phyloP scores from a whole-genome alignment of 2,113 vertebrate genomes.

The Tapirus terrestris region DNA sequence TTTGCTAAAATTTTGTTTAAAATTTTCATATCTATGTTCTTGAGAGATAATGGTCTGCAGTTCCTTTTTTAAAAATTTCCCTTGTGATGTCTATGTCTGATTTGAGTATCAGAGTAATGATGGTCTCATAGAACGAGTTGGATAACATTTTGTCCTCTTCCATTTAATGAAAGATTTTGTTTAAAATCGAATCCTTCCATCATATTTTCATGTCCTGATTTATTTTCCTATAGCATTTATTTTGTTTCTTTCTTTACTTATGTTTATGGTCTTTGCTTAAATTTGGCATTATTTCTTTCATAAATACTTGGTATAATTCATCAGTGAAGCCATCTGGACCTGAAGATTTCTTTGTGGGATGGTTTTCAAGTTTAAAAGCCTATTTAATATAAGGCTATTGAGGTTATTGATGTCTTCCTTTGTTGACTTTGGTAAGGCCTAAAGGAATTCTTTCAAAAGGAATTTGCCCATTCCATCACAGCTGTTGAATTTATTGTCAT shows the following conservation, averaged over 20 bases:
- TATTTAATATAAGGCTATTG: background rate
- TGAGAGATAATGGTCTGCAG: background rate
- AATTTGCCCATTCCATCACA: background rate
- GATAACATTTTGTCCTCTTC: background rate
- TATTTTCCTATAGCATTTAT: background rate
- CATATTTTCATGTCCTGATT: background rate
- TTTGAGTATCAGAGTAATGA: background rate
- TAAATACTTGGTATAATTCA: background rate
- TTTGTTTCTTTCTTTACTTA: background rate
- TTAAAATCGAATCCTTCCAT: background rate
- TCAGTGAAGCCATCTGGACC: background rate
- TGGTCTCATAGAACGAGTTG: background rate
- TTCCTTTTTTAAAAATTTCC: background rate
- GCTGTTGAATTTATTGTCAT: background rate
- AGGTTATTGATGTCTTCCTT: background rate
- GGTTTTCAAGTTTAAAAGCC: background rate
- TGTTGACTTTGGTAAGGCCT: background rate
- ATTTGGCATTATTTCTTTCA: background rate
- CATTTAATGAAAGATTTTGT: background rate
- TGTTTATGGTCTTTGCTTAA: background rate
- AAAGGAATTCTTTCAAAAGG: background rate
- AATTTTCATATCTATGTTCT: background rate
- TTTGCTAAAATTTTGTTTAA: background rate
- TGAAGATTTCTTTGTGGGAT: background rate
- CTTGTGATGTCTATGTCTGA: background rate